A percentile compares a stretch with the other conserved stretches of the same genome.
Evolutionary conservation across 2,888 invertebrate species (phyloP).

Genomic region (Protodeltote pygarga): DNA sequence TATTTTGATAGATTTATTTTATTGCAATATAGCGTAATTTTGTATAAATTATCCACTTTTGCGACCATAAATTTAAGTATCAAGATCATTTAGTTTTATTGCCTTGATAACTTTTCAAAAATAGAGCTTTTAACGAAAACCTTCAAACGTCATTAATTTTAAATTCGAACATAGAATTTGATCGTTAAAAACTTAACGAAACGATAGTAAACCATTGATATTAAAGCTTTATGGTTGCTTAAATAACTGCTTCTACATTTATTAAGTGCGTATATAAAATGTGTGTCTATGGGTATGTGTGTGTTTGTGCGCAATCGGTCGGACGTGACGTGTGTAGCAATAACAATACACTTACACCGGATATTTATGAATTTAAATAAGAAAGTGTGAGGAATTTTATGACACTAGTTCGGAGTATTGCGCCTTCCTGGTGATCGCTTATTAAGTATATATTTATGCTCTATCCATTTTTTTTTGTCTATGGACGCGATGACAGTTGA

Average conservation of each 20-base stretch:
- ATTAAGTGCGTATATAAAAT: conserved; percentile 50
- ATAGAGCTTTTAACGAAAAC: conserved; percentile 7
- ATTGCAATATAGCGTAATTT: conserved; percentile 26
- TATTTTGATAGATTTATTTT: conserved; percentile 39
- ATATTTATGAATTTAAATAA: conserved; percentile 87
- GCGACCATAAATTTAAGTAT: conserved; percentile 2
- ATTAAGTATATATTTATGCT: conserved; percentile 71
- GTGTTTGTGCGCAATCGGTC: conserved; percentile 78
- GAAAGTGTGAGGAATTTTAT: conserved; percentile 87
- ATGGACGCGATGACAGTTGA: conserved; percentile 61
- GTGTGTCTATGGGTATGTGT: conserved; percentile 67
- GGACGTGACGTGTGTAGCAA: conserved; percentile 78
- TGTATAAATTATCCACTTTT: conserved; percentile 26
- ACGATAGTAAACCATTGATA: conserved; percentile 26
- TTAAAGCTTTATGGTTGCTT: conserved; percentile 20
- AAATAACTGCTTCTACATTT: conserved; percentile 37
- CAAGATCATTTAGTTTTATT: conserved; percentile 24
- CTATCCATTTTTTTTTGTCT: conserved; percentile 68
- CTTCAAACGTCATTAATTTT: conserved; percentile 11
- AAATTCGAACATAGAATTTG: conserved; percentile 24
- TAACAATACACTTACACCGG: conserved; percentile 79
- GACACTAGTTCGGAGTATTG: conserved; percentile 72
- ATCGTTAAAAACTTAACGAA: conserved; percentile 17
- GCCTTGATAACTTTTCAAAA: neutral
- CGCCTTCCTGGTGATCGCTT: conserved; percentile 68